A percentile compares a stretch with the other conserved stretches of the same genome.
Evolutionary conservation across 2,888 invertebrate genomes (phyloP).

Genomic region (Tuberolachnus salignus): DNA sequence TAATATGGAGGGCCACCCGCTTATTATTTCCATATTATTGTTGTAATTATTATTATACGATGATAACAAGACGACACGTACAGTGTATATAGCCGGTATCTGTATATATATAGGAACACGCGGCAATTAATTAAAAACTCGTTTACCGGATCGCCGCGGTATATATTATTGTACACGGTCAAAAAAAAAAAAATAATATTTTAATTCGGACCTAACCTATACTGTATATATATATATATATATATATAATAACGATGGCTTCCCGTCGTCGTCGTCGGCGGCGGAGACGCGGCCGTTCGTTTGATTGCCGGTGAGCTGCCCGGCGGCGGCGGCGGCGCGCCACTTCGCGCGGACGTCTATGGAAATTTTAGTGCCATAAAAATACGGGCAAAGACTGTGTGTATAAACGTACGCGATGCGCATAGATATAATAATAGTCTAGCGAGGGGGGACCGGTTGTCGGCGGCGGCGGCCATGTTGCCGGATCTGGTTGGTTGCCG

Average conservation of each 20-base stretch:
- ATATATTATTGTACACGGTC: not conserved
- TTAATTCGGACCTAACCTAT: conserved; percentile 26
- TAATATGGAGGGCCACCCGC: too few species aligned
- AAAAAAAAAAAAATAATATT: conserved; percentile 34
- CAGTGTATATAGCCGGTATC: too few species aligned
- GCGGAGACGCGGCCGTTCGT: conserved; percentile 6
- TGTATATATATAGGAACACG: not conserved
- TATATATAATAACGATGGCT: conserved; percentile 15
- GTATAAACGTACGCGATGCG: not conserved
- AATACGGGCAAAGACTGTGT: conserved; percentile 3
- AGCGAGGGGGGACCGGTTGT: conserved; percentile 32
- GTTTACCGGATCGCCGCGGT: conserved; percentile 35
- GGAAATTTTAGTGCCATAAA: conserved; percentile 45
- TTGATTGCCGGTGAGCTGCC: not conserved
- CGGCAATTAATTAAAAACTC: conserved; percentile 54
- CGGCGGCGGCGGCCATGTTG: conserved; percentile 51
- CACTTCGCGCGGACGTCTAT: not conserved
- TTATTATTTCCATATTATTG: conserved; percentile 1
- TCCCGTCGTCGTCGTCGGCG: not conserved
- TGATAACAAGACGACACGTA: too few species aligned
- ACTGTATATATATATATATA: too few species aligned
- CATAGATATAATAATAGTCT: too few species aligned
- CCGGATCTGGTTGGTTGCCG: conserved; percentile 51
- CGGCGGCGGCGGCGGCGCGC: not conserved
- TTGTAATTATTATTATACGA: not conserved